These are phyloP conservation scores for Conomelus anceps DNA, from an alignment of 2,888 invertebrate genomes.

Conservation along the genomic window DNA sequence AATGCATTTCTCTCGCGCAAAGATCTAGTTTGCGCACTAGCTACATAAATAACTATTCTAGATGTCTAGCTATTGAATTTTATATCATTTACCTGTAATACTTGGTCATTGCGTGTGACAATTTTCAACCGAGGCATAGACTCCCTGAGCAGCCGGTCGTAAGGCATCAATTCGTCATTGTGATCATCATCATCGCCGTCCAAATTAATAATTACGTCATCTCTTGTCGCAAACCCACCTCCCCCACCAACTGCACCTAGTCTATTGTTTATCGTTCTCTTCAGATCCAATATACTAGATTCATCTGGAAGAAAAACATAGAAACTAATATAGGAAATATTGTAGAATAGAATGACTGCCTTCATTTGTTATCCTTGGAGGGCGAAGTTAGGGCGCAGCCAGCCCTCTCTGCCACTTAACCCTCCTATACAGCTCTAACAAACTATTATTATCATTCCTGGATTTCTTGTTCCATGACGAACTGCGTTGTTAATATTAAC, in stretches of 20 bases:
- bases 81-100: slow-evolving; percentile 2
- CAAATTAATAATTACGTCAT: neutral
- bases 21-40: no score
- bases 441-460: no score
- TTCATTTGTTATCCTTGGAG: no score
- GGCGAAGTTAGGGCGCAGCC: no score
- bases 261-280: neutral
- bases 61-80: no score
- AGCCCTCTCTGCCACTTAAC: no score
- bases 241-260: neutral
- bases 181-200: neutral
- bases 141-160: neutral
- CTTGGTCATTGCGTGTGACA: neutral
- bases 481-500: no score
- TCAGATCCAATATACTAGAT: neutral
- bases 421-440: no score
- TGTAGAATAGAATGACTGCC: no score
- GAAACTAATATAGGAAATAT: no score
- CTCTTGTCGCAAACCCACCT: neutral
- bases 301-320: neutral
- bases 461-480: no score
- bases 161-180: neutral
- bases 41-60: neutral
- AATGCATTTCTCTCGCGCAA: no score
- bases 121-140: neutral